phyloP scores from a whole-genome alignment of 2,113 vertebrate species.

The Ardeotis arabs region DNA sequence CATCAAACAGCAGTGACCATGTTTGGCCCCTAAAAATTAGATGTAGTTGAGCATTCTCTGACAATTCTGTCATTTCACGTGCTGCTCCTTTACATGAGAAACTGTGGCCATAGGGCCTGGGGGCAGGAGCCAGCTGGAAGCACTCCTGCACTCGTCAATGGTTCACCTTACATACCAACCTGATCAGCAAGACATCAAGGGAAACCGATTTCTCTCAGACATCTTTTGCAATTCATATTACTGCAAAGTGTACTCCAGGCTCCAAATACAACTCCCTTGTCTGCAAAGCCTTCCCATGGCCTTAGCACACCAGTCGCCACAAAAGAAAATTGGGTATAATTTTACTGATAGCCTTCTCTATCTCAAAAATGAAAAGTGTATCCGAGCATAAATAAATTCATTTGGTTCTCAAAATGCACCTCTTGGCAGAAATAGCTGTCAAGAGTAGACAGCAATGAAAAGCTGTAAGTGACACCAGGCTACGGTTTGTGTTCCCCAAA shows the following conservation, averaged over 20 bases:
- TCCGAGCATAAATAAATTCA: background rate
- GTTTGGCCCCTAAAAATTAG: background rate
- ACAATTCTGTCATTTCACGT: background rate
- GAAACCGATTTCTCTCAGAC: background rate
- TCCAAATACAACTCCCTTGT: background rate
- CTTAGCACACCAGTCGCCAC: background rate
- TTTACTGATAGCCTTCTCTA: background rate
- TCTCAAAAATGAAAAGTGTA: no score
- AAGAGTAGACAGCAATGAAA: background rate
- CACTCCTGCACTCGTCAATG: background rate
- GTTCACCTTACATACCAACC: background rate
- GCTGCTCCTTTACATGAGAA: background rate
- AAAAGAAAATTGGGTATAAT: background rate
- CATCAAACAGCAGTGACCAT: background rate
- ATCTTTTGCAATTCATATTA: background rate
- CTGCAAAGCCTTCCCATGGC: background rate
- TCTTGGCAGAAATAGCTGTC: background rate
- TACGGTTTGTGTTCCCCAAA: background rate
- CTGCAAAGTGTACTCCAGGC: background rate
- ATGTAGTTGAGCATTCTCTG: rapidly evolving
- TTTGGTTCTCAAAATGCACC: background rate
- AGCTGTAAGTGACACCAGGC: background rate
- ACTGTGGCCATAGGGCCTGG: no score
- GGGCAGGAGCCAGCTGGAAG: background rate
- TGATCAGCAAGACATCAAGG: background rate